phyloP scores from a whole-genome alignment of 2,888 invertebrate genomes.

The Arge pagana region DNA sequence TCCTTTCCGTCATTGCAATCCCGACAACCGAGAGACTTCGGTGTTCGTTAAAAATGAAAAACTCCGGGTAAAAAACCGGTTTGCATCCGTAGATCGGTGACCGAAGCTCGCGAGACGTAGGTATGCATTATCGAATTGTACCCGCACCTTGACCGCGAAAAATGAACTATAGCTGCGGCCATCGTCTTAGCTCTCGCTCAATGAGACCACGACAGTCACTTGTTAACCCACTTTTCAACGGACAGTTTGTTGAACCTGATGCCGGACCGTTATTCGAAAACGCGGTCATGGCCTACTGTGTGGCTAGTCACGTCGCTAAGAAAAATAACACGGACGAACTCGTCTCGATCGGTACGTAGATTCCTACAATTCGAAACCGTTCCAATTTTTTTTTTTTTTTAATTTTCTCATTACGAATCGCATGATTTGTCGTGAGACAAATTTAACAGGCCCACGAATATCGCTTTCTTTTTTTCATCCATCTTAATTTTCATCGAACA shows the following conservation, averaged over 20 bases:
- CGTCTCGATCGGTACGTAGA: neutral
- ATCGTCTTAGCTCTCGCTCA: constrained; percentile 29
- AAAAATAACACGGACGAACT: constrained; percentile 6
- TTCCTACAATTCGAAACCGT: neutral
- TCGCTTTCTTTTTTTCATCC: too few relatives aligned
- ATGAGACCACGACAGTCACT: constrained; percentile 35
- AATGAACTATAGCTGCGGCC: constrained; percentile 53
- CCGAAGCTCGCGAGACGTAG: neutral
- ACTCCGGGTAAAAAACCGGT: neutral
- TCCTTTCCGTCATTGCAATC: neutral
- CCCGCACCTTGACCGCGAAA: constrained; percentile 51
- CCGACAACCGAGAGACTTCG: too few relatives aligned
- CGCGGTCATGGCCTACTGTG: constrained; percentile 56
- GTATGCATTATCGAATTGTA: neutral
- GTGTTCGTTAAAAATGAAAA: neutral
- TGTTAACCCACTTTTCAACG: constrained; percentile 55
- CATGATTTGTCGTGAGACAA: too few relatives aligned
- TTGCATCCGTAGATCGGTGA: too few relatives aligned
- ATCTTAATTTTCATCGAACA: too few relatives aligned
- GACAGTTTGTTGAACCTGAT: constrained; percentile 50
- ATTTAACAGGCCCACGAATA: too few relatives aligned
- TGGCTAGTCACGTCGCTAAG: constrained; percentile 27
- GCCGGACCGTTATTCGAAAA: constrained; percentile 53
- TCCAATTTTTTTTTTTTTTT: too few relatives aligned
- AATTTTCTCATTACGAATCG: too few relatives aligned